Evolutionary conservation across 2,113 vertebrate genomes (phyloP), one percentile per base, ranked within the genome.

Genomic region (Megaceryle maxima): DNA sequence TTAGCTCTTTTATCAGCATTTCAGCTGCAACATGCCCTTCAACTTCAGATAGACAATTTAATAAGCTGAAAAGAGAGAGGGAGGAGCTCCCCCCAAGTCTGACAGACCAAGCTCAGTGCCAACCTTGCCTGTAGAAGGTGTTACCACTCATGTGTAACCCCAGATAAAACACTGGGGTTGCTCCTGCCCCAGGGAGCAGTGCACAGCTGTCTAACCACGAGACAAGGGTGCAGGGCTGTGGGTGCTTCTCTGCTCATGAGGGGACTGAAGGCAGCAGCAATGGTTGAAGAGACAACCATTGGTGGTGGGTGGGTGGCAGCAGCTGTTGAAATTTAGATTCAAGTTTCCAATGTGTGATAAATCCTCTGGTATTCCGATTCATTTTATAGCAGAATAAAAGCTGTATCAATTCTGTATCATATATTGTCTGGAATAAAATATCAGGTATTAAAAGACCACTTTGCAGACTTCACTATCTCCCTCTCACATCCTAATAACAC

Each of bases 1-100:
- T 95, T 87, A 56, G 79, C 51, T 87, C 94, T 94, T 96, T 94
- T 93, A 94, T 97, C 95, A 95, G 87, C 93, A 76, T 89, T 96
- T 97, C 89, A 83, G 64, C 77, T 92, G 87, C 66, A 94, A 62
- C 59, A 67, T 41, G 10, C 46, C 72, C 48, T 87, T 92, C 84
- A 77, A n/a, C 83, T 81, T 69, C 0, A 1, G 75, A 66, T 9
- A 92, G 84, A 89, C 78, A 83, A 86, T 81, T 87, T 83, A 92
- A 86, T 91, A 87, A 83, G 37, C n/a, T 76, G 63, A 53, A 48
- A 75, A 81, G 62, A 75, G 28, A 81, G 62, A 75, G 28, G 26
- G 19, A 46, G 62, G 62, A 31, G 51, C 3, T 6, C 8, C 1
- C 55, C 51, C 33, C 9, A 3, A 7, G 6, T 1, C 37, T 1